Percentiles rank a stretch among this genome's conserved stretches.
Evolutionary conservation across 2,888 invertebrate genomes (phyloP).

Genomic region (Ormyrus labotus): DNA sequence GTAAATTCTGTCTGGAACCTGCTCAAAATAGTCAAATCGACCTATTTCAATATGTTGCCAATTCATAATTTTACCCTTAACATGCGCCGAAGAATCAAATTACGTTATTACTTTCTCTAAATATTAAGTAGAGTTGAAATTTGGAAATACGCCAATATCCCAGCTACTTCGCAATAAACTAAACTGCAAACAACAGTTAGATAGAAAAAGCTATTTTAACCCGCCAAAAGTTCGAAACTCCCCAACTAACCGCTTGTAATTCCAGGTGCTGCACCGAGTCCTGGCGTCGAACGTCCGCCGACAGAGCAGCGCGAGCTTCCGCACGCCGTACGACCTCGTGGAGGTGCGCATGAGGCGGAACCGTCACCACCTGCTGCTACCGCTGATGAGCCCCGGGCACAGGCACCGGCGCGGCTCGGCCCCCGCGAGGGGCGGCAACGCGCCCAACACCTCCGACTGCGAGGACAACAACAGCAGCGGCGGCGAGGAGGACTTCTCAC

Average conservation of each 20-base stretch:
- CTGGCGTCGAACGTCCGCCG: slow-evolving; percentile 66
- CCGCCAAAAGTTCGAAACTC: too few relatives aligned
- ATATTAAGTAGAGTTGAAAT: too few relatives aligned
- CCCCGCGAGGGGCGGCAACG: slow-evolving; percentile 39
- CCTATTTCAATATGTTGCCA: too few relatives aligned
- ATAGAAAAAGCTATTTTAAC: too few relatives aligned
- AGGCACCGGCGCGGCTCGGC: slow-evolving; percentile 21
- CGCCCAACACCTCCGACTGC: slow-evolving; percentile 73
- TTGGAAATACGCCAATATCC: too few relatives aligned
- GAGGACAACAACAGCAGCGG: slow-evolving; percentile 76
- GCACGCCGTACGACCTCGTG: slow-evolving; percentile 69
- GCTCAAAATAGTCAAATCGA: too few relatives aligned
- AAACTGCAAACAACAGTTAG: too few relatives aligned
- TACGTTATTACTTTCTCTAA: too few relatives aligned
- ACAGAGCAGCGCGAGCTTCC: slow-evolving; percentile 61
- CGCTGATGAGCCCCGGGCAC: slow-evolving; percentile 67
- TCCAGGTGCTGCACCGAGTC: slow-evolving; percentile 71
- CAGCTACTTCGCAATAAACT: too few relatives aligned
- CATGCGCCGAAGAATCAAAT: neutral
- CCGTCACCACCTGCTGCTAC: slow-evolving; percentile 66
- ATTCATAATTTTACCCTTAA: too few relatives aligned
- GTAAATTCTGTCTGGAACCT: too few relatives aligned
- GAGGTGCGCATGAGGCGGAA: slow-evolving; percentile 69
- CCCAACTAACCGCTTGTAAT: neutral
- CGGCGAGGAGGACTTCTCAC: slow-evolving; percentile 74